Evolutionary conservation across 2,888 invertebrate species (phyloP).

Genomic region (Sinotaia quadrata): DNA sequence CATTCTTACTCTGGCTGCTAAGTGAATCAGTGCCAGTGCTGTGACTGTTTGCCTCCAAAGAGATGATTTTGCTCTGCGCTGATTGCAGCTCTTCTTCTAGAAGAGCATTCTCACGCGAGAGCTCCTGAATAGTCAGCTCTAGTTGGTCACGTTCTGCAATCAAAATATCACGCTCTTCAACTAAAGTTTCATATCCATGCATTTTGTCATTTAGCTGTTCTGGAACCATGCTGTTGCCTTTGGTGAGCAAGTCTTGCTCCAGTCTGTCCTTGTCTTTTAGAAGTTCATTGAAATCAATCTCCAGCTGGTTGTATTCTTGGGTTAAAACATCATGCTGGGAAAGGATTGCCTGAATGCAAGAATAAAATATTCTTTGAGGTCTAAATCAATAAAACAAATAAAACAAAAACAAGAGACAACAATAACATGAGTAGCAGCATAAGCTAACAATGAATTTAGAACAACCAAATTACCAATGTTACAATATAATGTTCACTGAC

Average conservation of each 20-base stretch:
- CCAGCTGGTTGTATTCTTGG: slow-evolving; percentile 54
- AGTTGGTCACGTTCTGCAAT: slow-evolving; percentile 55
- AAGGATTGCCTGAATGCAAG: slow-evolving; percentile 39
- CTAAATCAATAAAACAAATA: too few species aligned
- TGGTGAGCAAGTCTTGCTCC: slow-evolving; percentile 50
- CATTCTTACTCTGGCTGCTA: background rate
- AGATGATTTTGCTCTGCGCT: slow-evolving; percentile 3
- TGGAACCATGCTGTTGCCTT: slow-evolving; percentile 37
- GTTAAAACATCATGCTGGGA: slow-evolving; percentile 57
- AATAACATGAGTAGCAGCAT: too few species aligned
- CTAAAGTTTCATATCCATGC: too few species aligned
- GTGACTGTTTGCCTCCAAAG: background rate
- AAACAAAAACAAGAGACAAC: too few species aligned
- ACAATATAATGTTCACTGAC: too few species aligned
- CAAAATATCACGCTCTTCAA: slow-evolving; percentile 50
- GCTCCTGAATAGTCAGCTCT: slow-evolving; percentile 53
- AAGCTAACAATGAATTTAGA: too few species aligned
- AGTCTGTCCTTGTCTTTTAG: slow-evolving; percentile 59
- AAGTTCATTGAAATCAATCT: slow-evolving; percentile 56
- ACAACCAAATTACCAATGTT: too few species aligned
- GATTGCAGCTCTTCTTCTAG: slow-evolving; percentile 48
- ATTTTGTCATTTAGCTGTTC: slow-evolving; percentile 35
- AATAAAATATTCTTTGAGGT: background rate
- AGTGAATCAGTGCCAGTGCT: background rate
- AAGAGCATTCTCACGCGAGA: slow-evolving; percentile 52